These are phyloP conservation scores for Anser cygnoides DNA, from an alignment of 2,113 vertebrate genomes.

Conservation along the genomic window DNA sequence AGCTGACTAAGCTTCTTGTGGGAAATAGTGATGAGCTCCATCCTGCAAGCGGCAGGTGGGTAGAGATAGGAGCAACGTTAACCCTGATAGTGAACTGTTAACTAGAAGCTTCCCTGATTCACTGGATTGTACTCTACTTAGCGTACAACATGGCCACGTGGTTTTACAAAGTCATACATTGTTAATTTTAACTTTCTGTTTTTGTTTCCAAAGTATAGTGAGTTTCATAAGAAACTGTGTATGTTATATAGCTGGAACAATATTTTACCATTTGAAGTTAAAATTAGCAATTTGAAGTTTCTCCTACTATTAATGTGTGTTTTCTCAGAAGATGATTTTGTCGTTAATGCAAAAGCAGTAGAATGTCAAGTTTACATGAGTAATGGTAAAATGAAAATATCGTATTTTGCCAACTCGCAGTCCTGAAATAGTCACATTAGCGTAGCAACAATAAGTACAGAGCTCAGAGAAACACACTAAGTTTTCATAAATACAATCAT, in stretches of 20 bases:
- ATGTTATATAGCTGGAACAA: background rate
- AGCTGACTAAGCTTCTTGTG: slow-evolving; percentile 14
- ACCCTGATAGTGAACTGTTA: background rate
- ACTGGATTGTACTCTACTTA: background rate
- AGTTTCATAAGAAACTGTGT: background rate
- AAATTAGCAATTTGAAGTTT: background rate
- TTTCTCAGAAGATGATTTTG: background rate
- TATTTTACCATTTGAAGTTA: background rate
- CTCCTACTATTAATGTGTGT: background rate
- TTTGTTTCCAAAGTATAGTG: background rate
- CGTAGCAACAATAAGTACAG: background rate
- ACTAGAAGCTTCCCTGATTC: background rate
- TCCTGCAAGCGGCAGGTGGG: background rate
- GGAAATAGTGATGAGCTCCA: background rate
- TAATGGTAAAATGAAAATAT: background rate
- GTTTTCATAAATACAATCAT: background rate
- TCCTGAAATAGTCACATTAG: background rate
- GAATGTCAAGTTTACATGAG: background rate
- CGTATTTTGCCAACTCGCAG: background rate
- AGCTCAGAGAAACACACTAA: background rate
- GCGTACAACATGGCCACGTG: background rate
- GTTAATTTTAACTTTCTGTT: background rate
- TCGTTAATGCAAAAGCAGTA: background rate
- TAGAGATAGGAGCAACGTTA: background rate
- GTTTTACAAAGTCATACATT: background rate